phyloP scores from a whole-genome alignment of 2,113 vertebrate genomes.

The Conger conger region DNA sequence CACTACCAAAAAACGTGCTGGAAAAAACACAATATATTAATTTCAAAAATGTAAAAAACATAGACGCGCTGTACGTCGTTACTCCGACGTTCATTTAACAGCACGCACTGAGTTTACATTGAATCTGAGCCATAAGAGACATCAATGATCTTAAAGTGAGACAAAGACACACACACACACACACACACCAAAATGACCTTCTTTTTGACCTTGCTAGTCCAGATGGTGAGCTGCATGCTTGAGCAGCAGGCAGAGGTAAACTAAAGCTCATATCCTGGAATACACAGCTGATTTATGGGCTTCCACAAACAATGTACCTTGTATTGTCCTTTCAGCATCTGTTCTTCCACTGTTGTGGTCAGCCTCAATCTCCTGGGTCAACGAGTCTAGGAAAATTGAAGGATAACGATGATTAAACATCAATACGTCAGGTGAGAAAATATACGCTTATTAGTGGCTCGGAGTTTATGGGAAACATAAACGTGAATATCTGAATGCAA shows the following conservation, averaged over 20 bases:
- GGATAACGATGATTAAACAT: constrained; percentile 55
- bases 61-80: no score
- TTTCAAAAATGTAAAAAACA: no score
- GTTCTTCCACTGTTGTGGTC: constrained; percentile 89
- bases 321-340: constrained; percentile 95
- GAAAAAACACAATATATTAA: no score
- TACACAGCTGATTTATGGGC: constrained; percentile 56
- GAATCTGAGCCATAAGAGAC: background rate
- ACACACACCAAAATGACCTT: constrained; percentile 65
- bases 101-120: background rate
- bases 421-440: constrained; percentile 5
- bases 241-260: constrained; percentile 81
- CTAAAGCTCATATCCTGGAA: constrained; percentile 73
- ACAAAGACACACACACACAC: background rate
- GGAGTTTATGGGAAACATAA: background rate
- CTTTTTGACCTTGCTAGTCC: constrained; percentile 79
- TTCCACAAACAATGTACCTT: constrained; percentile 81
- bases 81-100: background rate
- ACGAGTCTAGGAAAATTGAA: constrained; percentile 84
- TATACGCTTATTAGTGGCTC: constrained; percentile 46
- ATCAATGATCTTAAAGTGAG: background rate
- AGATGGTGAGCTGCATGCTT: constrained; percentile 85
- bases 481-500: background rate
- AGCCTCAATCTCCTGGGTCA: constrained; percentile 93
- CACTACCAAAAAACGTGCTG: no score